Evolutionary conservation across 1,140 invertebrate species (phyloP), one percentile per base, ranked within the genome.

Genomic region (Pristionchus pacificus): DNA sequence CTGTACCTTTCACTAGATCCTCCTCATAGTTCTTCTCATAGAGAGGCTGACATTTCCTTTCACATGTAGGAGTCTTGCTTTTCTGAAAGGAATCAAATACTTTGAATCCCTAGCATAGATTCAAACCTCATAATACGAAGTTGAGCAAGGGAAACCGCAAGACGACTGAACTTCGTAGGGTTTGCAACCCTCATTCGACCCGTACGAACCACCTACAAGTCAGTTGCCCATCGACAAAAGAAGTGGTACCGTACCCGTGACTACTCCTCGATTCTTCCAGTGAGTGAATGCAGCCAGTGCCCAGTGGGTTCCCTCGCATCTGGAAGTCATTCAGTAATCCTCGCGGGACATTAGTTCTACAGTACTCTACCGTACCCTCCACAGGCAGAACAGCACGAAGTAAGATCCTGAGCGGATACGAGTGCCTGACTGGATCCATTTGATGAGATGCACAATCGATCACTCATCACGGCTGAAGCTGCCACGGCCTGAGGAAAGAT

Each of bases 11-110:
- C 13, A n/a, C n/a, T 25, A 78, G 31, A 59, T 79, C 78, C 1
- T 80, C 72, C 27, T 79, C 59, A 32, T 79, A 79, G 1, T 13
- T 27, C 38, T 60, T 71, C 19, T 58, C 65, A 60, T 79, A 78
- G 19, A 67, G 38, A 0, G 72, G 49, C 10, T 76, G 77, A 61
- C 78, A 79, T 29, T 60, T 32, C 38, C 65, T 61, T 19, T 69
- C 65, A 64, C 78, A 78, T n/a, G 14, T 30, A 29, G 67, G 67
- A 24, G 67, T 49, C 38, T 49, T 49, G 6, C 19, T 49, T 49
- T 49, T 19, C 38, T 49, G 6, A 49, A 49, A 6, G 38, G 38
- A 49, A 49, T 6, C 38, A 49, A 49, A 49, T 10, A 19, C 6
- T 19, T 19, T 49, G 38, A 6, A 19, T 49, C 38, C n/a, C n/a